Conservation (phyloP, 2,797 vertebrate genomes). For the Falco naumanni region DNA sequence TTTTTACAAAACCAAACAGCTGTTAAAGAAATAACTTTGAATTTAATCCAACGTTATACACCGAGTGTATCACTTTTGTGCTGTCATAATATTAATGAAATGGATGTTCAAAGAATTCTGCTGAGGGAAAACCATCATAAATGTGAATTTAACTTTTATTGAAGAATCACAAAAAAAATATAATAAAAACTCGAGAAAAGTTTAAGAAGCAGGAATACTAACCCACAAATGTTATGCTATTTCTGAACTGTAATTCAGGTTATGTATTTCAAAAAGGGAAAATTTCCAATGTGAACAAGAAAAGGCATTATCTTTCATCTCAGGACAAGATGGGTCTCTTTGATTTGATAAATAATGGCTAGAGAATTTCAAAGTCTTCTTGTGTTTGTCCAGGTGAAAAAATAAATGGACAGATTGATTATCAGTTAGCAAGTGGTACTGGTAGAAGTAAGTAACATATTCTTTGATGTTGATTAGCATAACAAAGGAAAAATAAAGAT, state of each 20-base stretch:
- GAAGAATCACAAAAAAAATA: background rate
- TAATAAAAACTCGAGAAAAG: background rate
- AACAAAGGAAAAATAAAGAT: slow-evolving; percentile 22
- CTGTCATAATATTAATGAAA: background rate
- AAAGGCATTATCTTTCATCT: slow-evolving; percentile 45
- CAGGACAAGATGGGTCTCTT: background rate
- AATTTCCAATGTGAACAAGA: background rate
- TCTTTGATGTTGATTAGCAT: slow-evolving; percentile 51
- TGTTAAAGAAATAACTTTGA: background rate
- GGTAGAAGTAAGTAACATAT: slow-evolving; percentile 1
- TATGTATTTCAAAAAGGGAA: background rate
- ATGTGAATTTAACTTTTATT: background rate
- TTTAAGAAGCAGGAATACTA: background rate
- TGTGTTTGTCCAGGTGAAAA: slow-evolving; percentile 35
- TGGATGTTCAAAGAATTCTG: background rate
- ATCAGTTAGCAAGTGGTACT: slow-evolving; percentile 40
- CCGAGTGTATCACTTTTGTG: background rate
- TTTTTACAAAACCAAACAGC: background rate
- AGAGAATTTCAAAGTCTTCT: slow-evolving; percentile 28
- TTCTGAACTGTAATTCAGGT: background rate
- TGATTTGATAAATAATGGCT: slow-evolving; percentile 31
- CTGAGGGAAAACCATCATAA: background rate
- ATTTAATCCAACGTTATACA: background rate
- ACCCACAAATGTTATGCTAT: background rate
- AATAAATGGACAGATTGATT: slow-evolving; percentile 15